These are phyloP conservation scores for Psix sp. DNA, from an alignment of 1,140 invertebrate genomes.

Conservation along the genomic window DNA sequence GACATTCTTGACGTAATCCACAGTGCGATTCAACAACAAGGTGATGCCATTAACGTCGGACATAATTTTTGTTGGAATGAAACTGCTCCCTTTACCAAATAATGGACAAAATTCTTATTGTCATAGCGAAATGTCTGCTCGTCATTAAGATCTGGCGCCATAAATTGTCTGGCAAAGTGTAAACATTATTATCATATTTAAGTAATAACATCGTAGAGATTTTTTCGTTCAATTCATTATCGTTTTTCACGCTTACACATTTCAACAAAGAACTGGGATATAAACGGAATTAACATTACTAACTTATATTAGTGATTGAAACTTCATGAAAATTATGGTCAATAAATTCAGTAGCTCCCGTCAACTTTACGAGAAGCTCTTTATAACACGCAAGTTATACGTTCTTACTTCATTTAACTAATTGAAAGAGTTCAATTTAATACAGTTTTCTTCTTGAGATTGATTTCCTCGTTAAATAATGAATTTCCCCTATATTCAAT, in stretches of 20 bases:
- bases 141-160: conserved; percentile 42
- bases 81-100: conserved; percentile 42
- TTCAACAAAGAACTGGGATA: too few relatives aligned
- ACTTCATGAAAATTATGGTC: too few relatives aligned
- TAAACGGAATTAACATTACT: too few relatives aligned
- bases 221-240: too few relatives aligned
- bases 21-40: conserved; percentile 34
- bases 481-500: too few relatives aligned
- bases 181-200: conserved; percentile 34
- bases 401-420: conserved; percentile 52
- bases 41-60: conserved; percentile 59
- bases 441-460: conserved; percentile 51
- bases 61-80: conserved; percentile 59
- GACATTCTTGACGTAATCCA: conserved; percentile 57
- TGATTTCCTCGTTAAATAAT: too few relatives aligned
- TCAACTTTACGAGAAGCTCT: conserved; percentile 38
- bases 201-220: conserved; percentile 20
- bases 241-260: too few relatives aligned
- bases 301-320: too few relatives aligned
- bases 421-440: conserved; percentile 40
- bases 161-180: conserved; percentile 29
- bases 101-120: conserved; percentile 55
- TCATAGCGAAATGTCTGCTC: conserved; percentile 52
- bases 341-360: conserved; percentile 15
- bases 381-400: conserved; percentile 46